Evolutionary conservation across 2,113 vertebrate genomes (phyloP).

Genomic region (Empidonax alnorum): DNA sequence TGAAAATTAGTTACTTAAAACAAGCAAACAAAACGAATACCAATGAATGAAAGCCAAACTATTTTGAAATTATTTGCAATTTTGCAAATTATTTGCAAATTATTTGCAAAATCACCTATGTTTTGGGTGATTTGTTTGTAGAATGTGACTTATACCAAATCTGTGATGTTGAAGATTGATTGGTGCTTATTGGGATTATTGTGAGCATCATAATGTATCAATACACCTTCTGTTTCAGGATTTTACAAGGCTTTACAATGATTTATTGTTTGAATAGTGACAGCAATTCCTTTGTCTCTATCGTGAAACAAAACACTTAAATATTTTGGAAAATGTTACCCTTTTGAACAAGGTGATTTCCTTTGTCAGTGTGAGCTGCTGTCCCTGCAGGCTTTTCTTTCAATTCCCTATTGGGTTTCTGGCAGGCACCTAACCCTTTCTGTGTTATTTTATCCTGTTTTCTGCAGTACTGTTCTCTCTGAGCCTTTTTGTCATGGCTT

Average conservation of each 20-base stretch:
- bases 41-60: neutral
- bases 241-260: neutral
- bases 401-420: neutral
- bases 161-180: neutral
- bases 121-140: neutral
- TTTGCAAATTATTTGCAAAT: too few species aligned
- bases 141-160: neutral
- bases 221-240: neutral
- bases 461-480: slow-evolving; percentile 3
- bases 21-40: neutral
- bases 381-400: neutral
- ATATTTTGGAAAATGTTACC: neutral
- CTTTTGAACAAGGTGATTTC: neutral
- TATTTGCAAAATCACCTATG: too few species aligned
- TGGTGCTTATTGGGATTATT: neutral
- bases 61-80: neutral
- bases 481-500: slow-evolving; percentile 16
- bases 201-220: neutral
- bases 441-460: slow-evolving; percentile 21
- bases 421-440: neutral
- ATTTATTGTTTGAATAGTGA: neutral
- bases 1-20: neutral
- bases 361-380: neutral
- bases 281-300: neutral
- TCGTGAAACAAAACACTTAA: neutral